These are phyloP conservation scores for Caenorhabditis uteleia DNA, from an alignment of 2,888 invertebrate genomes.

Conservation along the genomic window DNA sequence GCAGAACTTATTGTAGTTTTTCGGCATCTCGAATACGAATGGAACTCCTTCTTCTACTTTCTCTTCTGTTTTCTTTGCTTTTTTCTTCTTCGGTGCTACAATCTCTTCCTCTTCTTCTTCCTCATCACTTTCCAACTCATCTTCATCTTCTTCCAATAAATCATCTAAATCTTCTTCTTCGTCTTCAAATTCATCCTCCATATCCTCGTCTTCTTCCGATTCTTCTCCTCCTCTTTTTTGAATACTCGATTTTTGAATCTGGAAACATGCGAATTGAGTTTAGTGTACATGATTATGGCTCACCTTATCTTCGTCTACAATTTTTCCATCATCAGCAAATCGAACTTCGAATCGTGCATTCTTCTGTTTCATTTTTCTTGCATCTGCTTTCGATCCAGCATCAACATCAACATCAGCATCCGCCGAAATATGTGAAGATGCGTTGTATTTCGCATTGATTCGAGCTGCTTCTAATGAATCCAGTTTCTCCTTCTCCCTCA, in stretches of 20 bases:
- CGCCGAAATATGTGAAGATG: slow-evolving; percentile 38
- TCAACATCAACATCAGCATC: slow-evolving; percentile 47
- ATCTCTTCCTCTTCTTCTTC: slow-evolving; percentile 26
- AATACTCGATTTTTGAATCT: slow-evolving; percentile 6
- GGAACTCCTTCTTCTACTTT: slow-evolving; percentile 20
- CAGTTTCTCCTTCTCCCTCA: slow-evolving; percentile 81
- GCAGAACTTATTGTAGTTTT: slow-evolving; percentile 43
- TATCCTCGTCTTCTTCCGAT: slow-evolving; percentile 28
- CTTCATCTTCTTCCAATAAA: slow-evolving; percentile 46
- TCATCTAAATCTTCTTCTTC: slow-evolving; percentile 56
- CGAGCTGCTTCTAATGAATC: slow-evolving; percentile 80
- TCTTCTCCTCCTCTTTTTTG: slow-evolving; percentile 9
- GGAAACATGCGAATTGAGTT: background rate
- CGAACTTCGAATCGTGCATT: slow-evolving; percentile 40
- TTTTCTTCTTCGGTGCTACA: background rate
- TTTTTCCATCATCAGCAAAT: slow-evolving; percentile 44
- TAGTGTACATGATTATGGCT: too few species aligned
- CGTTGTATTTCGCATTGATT: slow-evolving; percentile 72
- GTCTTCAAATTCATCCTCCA: slow-evolving; percentile 47
- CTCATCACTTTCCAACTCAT: slow-evolving; percentile 25
- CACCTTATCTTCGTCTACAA: slow-evolving; percentile 39
- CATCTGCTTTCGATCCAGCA: slow-evolving; percentile 30
- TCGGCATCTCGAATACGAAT: slow-evolving; percentile 52
- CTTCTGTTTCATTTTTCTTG: slow-evolving; percentile 24
- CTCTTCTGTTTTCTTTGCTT: background rate